These are phyloP conservation scores for Rhopalosiphum nymphaeae DNA, from an alignment of 2,888 invertebrate genomes.

Conservation along the genomic window DNA sequence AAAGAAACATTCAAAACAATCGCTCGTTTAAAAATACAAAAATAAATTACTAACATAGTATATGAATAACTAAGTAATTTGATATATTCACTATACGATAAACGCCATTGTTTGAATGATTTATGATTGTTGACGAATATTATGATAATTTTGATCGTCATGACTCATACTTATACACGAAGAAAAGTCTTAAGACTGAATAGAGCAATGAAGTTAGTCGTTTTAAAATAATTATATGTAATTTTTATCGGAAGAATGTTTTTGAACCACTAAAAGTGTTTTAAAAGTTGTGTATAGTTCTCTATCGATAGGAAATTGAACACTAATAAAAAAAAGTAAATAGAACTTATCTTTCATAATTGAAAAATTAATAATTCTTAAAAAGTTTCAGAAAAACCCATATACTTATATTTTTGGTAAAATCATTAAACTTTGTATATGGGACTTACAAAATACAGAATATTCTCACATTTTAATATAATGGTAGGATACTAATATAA, in stretches of 20 bases:
- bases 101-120: not conserved
- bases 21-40: not conserved
- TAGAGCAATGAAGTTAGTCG: not conserved
- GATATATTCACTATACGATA: not conserved
- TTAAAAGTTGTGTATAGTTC: not conserved
- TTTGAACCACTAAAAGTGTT: not conserved
- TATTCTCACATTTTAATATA: not conserved
- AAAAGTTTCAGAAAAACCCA: not conserved
- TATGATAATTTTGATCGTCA: conserved; percentile 28
- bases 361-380: not conserved
- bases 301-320: not conserved
- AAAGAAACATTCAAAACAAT: not conserved
- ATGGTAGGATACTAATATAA: not conserved
- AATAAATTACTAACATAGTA: not conserved
- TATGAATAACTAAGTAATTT: not conserved
- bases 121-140: conserved; percentile 16
- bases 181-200: not conserved
- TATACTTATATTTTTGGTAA: not conserved
- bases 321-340: conserved; percentile 3
- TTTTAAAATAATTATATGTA: not conserved
- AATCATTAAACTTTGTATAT: not conserved
- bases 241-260: not conserved
- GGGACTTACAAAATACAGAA: not conserved
- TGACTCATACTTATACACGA: not conserved
- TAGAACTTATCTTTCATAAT: not conserved